These are phyloP conservation scores for Brachionus rotundiformis DNA, from an alignment of 1,140 invertebrate genomes.

Conservation along the genomic window DNA sequence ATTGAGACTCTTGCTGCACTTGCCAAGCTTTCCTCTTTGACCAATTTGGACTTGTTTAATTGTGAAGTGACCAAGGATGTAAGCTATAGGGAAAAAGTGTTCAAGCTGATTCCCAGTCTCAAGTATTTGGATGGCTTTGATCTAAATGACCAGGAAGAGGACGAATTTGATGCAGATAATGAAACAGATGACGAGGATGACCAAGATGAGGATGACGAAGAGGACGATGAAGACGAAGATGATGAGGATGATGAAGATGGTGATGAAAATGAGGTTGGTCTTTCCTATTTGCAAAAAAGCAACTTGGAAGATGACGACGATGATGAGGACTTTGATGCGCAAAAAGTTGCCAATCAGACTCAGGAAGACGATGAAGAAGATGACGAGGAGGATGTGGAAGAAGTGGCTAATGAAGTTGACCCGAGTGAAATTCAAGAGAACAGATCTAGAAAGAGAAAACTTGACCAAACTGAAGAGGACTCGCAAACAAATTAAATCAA, in stretches of 20 bases:
- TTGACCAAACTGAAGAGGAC: slow-evolving; percentile 66
- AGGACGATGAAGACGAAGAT: slow-evolving; percentile 56
- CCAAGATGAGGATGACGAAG: slow-evolving; percentile 63
- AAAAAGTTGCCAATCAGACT: slow-evolving; percentile 64
- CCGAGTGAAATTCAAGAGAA: slow-evolving; percentile 18
- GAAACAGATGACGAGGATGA: slow-evolving; percentile 56
- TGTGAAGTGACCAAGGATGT: slow-evolving; percentile 88
- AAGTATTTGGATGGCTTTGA: slow-evolving; percentile 89
- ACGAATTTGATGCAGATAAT: slow-evolving; percentile 61
- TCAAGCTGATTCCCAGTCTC: slow-evolving; percentile 82
- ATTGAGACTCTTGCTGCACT: slow-evolving; percentile 85
- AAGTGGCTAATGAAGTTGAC: slow-evolving; percentile 49
- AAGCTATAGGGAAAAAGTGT: slow-evolving; percentile 89
- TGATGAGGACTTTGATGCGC: slow-evolving; percentile 68
- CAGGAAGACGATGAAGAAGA: slow-evolving; percentile 67
- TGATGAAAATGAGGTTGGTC: slow-evolving; percentile 67
- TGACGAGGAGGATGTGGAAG: slow-evolving; percentile 67
- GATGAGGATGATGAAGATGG: slow-evolving; percentile 67
- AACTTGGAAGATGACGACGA: slow-evolving; percentile 70
- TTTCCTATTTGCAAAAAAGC: slow-evolving; percentile 74
- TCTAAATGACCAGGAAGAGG: slow-evolving; percentile 64
- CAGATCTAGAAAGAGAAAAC: slow-evolving; percentile 71
- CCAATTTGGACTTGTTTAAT: slow-evolving; percentile 87
- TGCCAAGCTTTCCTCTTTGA: slow-evolving; percentile 67
- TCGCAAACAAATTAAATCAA: slow-evolving; percentile 41